Conservation (phyloP, 2,888 invertebrate species). For the Acronicta leporina region DNA sequence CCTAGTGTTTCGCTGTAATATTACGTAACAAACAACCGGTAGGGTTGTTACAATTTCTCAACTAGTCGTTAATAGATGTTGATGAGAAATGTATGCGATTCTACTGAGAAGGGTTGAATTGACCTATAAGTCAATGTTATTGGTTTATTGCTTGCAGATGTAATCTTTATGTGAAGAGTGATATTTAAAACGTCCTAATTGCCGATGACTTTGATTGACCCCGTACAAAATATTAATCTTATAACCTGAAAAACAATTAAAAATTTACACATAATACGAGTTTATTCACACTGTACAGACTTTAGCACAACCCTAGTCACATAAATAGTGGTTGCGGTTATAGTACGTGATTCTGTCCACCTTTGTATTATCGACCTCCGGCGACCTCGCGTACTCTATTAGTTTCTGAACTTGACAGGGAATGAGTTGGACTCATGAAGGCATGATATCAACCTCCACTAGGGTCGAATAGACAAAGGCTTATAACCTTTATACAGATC, state of each 20-base stretch:
- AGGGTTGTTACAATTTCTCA: constrained; percentile 41
- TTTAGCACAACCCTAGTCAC: constrained; percentile 40
- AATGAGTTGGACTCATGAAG: constrained; percentile 38
- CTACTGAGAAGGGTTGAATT: constrained; percentile 14
- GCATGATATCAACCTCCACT: constrained; percentile 53
- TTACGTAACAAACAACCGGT: constrained; percentile 35
- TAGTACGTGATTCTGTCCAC: constrained; percentile 50
- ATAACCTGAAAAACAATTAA: no score
- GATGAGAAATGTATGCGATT: constrained; percentile 11
- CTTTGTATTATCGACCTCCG: constrained; percentile 53
- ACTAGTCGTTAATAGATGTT: constrained; percentile 21
- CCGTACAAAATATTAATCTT: no score
- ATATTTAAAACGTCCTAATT: no score
- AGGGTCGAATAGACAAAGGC: constrained; percentile 47
- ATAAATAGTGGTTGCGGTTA: constrained; percentile 31
- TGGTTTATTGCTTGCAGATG: constrained; percentile 15
- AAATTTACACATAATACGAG: no score
- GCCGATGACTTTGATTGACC: no score
- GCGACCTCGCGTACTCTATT: constrained; percentile 59
- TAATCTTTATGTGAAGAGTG: neutral
- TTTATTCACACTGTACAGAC: neutral
- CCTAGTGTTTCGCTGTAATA: constrained; percentile 40
- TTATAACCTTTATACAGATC: constrained; percentile 35
- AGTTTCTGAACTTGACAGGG: constrained; percentile 60
- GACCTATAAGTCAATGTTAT: constrained; percentile 12